These are phyloP conservation scores for Dendroctonus ponderosae DNA, from an alignment of 1,140 invertebrate genomes.

Conservation along the genomic window DNA sequence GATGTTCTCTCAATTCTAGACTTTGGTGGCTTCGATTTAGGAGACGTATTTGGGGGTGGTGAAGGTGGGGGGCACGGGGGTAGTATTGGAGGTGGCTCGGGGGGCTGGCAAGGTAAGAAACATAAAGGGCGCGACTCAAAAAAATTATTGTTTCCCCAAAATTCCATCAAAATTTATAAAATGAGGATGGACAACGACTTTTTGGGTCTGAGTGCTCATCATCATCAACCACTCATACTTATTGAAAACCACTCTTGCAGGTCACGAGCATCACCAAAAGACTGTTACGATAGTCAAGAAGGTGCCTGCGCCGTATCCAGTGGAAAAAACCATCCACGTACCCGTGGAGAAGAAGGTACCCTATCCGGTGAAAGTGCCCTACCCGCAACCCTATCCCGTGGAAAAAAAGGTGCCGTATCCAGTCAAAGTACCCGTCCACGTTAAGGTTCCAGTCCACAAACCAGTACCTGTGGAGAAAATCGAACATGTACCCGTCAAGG, in stretches of 20 bases:
- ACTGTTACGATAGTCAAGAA: constrained; percentile 76
- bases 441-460: constrained; percentile 63
- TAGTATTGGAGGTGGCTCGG: constrained; percentile 8
- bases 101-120: constrained; percentile 11
- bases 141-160: neutral
- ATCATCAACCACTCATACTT: neutral
- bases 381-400: constrained; percentile 67
- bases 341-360: constrained; percentile 62
- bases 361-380: constrained; percentile 58
- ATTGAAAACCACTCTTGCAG: constrained; percentile 7
- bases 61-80: constrained; percentile 37
- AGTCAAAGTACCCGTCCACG: constrained; percentile 63
- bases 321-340: constrained; percentile 48
- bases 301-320: constrained; percentile 51
- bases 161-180: neutral
- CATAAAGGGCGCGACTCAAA: neutral
- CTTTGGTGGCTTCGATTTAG: constrained; percentile 49
- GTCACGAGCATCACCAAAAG: constrained; percentile 61
- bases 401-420: constrained; percentile 67
- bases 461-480: constrained; percentile 72
- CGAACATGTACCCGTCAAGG: constrained; percentile 69
- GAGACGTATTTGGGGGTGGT: constrained; percentile 56
- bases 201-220: neutral
- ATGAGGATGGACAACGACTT: neutral
- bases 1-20: constrained; percentile 7